Evolutionary conservation across 1,140 invertebrate genomes (phyloP).

Genomic region (Neelides sp.): DNA sequence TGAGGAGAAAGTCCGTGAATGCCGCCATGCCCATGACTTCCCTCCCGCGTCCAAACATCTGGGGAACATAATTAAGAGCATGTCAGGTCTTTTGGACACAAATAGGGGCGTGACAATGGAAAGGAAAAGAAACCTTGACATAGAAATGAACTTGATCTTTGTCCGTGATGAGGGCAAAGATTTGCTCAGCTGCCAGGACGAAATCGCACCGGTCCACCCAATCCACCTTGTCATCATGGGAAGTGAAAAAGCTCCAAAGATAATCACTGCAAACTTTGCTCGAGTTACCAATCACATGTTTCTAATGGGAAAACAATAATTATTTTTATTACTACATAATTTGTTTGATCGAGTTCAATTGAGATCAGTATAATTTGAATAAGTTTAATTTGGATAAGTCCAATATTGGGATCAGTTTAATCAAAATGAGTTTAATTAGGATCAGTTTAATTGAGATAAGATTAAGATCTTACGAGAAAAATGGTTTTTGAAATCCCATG

Average conservation of each 20-base stretch:
- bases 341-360: too few species aligned
- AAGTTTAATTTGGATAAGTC: too few species aligned
- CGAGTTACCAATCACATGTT: too few species aligned
- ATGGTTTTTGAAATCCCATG: too few species aligned
- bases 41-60: constrained; percentile 23
- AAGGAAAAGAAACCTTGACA: constrained; percentile 30
- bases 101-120: neutral
- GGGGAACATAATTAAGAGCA: neutral
- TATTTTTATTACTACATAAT: too few species aligned
- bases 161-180: constrained; percentile 21
- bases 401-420: too few species aligned
- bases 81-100: neutral
- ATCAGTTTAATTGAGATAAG: too few species aligned
- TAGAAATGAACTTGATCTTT: constrained; percentile 29
- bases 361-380: too few species aligned
- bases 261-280: constrained; percentile 17
- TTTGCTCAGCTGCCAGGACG: constrained; percentile 13
- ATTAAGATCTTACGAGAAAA: too few species aligned
- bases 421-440: too few species aligned
- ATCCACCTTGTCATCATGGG: neutral
- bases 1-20: constrained; percentile 21
- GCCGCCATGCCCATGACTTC: constrained; percentile 2
- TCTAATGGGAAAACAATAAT: too few species aligned
- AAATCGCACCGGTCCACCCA: constrained; percentile 6
- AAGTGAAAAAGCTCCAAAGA: constrained; percentile 18